These are phyloP conservation scores for Sorex araneus DNA, from an alignment of 2,113 vertebrate genomes.

Conservation along the genomic window DNA sequence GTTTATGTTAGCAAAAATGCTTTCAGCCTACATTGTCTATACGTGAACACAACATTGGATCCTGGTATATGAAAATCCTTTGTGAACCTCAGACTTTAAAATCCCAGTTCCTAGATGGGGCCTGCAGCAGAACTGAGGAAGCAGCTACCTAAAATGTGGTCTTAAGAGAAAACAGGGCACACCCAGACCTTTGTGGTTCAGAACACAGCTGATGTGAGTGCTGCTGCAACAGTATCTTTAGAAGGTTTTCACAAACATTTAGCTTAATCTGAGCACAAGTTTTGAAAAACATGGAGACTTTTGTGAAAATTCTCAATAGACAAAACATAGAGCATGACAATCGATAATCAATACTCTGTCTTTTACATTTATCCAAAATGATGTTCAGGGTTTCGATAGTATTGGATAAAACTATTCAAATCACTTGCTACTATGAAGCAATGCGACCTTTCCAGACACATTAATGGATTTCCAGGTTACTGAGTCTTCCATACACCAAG, in stretches of 20 bases:
- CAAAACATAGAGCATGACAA: not conserved
- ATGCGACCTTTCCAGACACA: constrained; percentile 20
- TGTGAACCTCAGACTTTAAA: not conserved
- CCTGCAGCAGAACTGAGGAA: not conserved
- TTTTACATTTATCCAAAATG: constrained; percentile 35
- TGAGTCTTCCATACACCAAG: constrained; percentile 20
- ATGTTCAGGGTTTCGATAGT: not conserved
- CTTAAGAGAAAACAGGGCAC: not conserved
- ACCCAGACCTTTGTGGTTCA: not conserved
- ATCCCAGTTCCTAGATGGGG: not conserved
- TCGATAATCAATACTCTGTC: not conserved
- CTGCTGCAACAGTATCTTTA: not conserved
- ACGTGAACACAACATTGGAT: not conserved
- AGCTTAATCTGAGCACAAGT: constrained; percentile 30
- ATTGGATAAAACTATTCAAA: constrained; percentile 44
- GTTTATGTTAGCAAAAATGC: constrained; percentile 1
- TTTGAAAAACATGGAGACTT: constrained; percentile 35
- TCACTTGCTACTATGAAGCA: constrained; percentile 18
- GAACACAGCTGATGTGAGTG: not conserved
- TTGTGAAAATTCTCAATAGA: constrained; percentile 53
- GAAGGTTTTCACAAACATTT: constrained; percentile 20
- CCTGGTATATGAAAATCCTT: not conserved
- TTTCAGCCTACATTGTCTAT: constrained; percentile 41
- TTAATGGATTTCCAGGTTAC: constrained; percentile 20
- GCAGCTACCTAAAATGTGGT: constrained; percentile 36